phyloP scores from a whole-genome alignment of 2,797 vertebrate genomes.

The Telmatherina bonti region DNA sequence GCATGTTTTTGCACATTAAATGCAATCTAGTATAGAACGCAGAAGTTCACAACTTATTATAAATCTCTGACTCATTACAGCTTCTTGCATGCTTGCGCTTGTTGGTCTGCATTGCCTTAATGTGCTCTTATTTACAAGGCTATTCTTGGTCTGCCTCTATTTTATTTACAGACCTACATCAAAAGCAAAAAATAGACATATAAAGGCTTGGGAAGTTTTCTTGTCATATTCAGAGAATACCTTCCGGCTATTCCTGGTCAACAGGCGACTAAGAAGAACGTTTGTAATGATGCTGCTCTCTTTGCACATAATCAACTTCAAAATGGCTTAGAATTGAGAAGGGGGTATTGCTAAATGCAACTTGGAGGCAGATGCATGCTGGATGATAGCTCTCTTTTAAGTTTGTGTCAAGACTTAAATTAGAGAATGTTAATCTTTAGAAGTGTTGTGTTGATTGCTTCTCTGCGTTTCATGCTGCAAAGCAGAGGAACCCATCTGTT shows the following conservation, averaged over 20 bases:
- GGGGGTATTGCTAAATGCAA: background rate
- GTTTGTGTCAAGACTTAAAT: no score
- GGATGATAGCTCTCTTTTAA: slow-evolving; percentile 37
- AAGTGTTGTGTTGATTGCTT: slow-evolving; percentile 63
- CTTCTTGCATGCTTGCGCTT: background rate
- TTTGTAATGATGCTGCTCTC: background rate
- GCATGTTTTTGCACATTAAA: no score
- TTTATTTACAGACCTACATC: background rate
- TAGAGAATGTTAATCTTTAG: no score
- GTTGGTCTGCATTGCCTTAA: background rate
- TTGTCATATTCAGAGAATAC: background rate
- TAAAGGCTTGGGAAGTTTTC: background rate
- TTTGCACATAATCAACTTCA: background rate
- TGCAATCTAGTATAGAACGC: no score
- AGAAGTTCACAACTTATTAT: no score
- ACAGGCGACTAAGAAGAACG: background rate
- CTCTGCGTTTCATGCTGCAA: slow-evolving; percentile 23
- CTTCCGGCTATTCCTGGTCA: no score
- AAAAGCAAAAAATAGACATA: background rate
- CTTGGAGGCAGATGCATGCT: background rate
- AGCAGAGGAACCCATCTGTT: slow-evolving; percentile 34
- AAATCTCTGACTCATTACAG: background rate
- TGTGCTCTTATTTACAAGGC: background rate
- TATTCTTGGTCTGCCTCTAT: background rate
- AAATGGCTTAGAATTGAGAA: background rate